A percentile compares a stretch with the other conserved stretches of the same genome.
Evolutionary conservation across 2,888 invertebrate genomes (phyloP).

Genomic region (Charanyca ferruginea): DNA sequence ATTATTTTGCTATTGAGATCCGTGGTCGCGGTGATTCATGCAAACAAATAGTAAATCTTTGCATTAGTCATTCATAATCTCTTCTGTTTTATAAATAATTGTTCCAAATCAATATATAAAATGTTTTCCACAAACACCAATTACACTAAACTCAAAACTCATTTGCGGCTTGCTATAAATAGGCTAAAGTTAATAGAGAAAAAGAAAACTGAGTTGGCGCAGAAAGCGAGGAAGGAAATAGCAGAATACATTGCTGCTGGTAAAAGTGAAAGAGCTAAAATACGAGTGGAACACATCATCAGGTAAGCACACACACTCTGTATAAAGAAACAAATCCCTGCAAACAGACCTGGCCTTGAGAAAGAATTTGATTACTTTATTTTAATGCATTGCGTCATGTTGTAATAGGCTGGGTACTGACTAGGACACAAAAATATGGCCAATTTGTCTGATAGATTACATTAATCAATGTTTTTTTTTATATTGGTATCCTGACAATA

Average conservation of each 20-base stretch:
- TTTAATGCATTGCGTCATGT: constrained; percentile 56
- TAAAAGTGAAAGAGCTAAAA: constrained; percentile 97
- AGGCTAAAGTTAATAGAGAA: constrained; percentile 98
- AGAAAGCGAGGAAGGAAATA: constrained; percentile 99
- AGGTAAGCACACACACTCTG: constrained; percentile 85
- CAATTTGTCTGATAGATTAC: constrained; percentile 1
- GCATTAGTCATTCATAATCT: constrained; percentile 63
- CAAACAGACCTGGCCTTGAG: constrained; percentile 47
- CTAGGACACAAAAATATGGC: constrained; percentile 6
- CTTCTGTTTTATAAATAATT: constrained; percentile 38
- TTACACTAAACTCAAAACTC: constrained; percentile 98
- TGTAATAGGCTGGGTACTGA: constrained; percentile 35
- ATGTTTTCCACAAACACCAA: constrained; percentile 98
- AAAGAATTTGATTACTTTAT: constrained; percentile 33
- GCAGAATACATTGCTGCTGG: constrained; percentile 98
- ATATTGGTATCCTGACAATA: too few relatives aligned
- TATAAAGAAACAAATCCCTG: neutral
- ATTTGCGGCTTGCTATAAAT: constrained; percentile 97
- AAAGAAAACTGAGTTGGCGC: constrained; percentile 99
- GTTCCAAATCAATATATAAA: constrained; percentile 65
- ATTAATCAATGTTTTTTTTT: neutral
- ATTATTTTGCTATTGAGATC: neutral
- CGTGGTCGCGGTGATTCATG: constrained; percentile 59
- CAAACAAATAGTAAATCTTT: constrained; percentile 59
- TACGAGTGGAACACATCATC: constrained; percentile 99